phyloP scores from a whole-genome alignment of 2,113 vertebrate genomes.

The Melanotaenia duboulayi region DNA sequence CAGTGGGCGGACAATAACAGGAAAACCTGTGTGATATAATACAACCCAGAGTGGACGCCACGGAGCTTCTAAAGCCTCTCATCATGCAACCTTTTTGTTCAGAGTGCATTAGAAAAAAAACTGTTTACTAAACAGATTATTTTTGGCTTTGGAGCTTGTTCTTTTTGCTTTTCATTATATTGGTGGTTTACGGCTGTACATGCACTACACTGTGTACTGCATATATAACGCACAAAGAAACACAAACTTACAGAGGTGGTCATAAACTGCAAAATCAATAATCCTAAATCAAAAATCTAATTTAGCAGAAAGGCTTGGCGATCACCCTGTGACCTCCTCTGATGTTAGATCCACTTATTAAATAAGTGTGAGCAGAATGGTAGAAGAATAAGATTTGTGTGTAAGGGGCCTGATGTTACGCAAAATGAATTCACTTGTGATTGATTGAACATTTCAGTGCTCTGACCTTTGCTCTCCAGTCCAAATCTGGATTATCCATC shows the following conservation, averaged over 20 bases:
- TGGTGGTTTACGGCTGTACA: conserved; percentile 3
- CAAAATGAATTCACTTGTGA: conserved; percentile 33
- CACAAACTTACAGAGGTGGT: neutral
- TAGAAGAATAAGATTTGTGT: conserved; percentile 42
- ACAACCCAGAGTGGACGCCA: neutral
- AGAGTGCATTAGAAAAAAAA: neutral
- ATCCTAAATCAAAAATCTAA: conserved; percentile 52
- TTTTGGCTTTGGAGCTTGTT: neutral
- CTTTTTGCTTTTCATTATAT: conserved; percentile 16
- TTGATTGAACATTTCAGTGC: conserved; percentile 46
- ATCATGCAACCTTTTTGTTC: conserved; percentile 6
- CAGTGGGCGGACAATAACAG: conserved; percentile 1
- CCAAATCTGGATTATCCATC: conserved; percentile 58
- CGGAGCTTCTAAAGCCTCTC: neutral
- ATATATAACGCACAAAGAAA: conserved; percentile 2
- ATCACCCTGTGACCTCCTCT: conserved; percentile 49
- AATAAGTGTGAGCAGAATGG: conserved; percentile 25
- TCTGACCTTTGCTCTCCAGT: conserved; percentile 72
- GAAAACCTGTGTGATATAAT: neutral
- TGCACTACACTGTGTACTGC: neutral
- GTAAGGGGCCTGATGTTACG: conserved; percentile 26
- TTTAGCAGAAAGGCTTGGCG: conserved; percentile 41
- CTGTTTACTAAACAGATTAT: conserved; percentile 12
- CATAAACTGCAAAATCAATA: conserved; percentile 54
- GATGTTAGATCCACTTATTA: conserved; percentile 44